Evolutionary conservation across 2,113 vertebrate species (phyloP).

Genomic region (Indri indri): DNA sequence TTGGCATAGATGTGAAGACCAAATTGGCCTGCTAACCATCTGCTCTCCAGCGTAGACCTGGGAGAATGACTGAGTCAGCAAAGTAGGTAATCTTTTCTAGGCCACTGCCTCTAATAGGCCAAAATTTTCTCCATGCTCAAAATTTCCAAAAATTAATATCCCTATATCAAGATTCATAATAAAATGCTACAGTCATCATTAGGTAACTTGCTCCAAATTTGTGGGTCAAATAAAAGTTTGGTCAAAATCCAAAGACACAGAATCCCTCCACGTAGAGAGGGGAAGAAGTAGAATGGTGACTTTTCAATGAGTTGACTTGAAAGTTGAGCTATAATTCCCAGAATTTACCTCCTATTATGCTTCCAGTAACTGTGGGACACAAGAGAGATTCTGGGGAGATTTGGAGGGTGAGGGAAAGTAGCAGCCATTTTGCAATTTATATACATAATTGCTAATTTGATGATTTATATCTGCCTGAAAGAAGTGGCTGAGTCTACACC

Average conservation of each 20-base stretch:
- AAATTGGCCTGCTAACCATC: neutral
- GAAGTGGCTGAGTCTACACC: rapidly evolving
- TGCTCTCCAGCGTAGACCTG: neutral
- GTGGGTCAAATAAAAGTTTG: neutral
- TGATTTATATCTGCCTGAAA: neutral
- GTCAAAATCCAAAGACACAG: neutral
- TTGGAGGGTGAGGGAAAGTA: rapidly evolving
- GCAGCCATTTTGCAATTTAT: neutral
- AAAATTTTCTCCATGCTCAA: neutral
- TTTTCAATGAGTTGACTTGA: neutral
- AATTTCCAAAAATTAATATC: neutral
- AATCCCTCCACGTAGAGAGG: neutral
- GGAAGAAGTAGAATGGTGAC: neutral
- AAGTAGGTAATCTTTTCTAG: neutral
- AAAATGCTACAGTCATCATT: neutral
- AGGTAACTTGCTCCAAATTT: neutral
- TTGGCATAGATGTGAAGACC: neutral
- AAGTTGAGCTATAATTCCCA: neutral
- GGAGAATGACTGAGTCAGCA: neutral
- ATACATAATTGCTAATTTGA: neutral
- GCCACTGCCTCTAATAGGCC: neutral
- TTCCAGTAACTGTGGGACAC: rapidly evolving
- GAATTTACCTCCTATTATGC: neutral
- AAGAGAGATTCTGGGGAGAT: neutral
- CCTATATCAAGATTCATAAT: neutral